These are phyloP conservation scores for Eilema caniola DNA, from an alignment of 2,888 invertebrate species.

Conservation along the genomic window DNA sequence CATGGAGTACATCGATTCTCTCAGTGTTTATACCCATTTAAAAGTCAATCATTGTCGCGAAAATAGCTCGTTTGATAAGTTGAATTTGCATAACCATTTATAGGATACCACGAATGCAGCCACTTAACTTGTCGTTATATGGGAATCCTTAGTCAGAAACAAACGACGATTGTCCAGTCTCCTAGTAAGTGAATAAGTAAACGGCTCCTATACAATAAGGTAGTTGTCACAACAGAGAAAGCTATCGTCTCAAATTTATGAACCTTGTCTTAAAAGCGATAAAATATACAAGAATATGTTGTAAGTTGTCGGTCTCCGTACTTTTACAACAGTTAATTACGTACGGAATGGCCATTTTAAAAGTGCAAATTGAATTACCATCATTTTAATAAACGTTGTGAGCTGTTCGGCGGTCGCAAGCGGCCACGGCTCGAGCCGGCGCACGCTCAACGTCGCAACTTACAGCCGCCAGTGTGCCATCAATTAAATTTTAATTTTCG, in stretches of 20 bases:
- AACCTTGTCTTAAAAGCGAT: conserved; percentile 30
- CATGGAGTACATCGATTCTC: conserved; percentile 62
- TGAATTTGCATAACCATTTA: conserved; percentile 73
- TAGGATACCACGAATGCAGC: conserved; percentile 67
- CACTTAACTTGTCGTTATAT: conserved; percentile 72
- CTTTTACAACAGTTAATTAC: conserved; percentile 45
- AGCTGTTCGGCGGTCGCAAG: conserved; percentile 49
- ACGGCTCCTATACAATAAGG: conserved; percentile 46
- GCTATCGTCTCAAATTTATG: conserved; percentile 43
- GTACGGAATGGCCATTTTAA: conserved; percentile 56
- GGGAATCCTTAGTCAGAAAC: conserved; percentile 59
- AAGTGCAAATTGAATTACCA: conserved; percentile 81
- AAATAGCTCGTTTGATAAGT: conserved; percentile 66
- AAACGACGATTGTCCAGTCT: conserved; percentile 60
- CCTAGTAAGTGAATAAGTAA: conserved; percentile 47
- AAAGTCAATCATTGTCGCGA: conserved; percentile 80
- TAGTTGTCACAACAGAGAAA: conserved; percentile 47
- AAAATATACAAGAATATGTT: conserved; percentile 25
- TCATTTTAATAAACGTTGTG: conserved; percentile 77
- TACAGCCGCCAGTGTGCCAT: conserved; percentile 66
- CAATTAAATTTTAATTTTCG: conserved; percentile 84
- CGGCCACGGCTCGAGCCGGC: conserved; percentile 50
- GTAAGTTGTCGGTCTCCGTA: conserved; percentile 18
- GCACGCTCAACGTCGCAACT: conserved; percentile 54
- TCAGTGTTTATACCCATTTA: conserved; percentile 71